Base-by-base conservation (phyloP, 2,113 vertebrate genomes). In the Coptodon rendalli region DNA sequence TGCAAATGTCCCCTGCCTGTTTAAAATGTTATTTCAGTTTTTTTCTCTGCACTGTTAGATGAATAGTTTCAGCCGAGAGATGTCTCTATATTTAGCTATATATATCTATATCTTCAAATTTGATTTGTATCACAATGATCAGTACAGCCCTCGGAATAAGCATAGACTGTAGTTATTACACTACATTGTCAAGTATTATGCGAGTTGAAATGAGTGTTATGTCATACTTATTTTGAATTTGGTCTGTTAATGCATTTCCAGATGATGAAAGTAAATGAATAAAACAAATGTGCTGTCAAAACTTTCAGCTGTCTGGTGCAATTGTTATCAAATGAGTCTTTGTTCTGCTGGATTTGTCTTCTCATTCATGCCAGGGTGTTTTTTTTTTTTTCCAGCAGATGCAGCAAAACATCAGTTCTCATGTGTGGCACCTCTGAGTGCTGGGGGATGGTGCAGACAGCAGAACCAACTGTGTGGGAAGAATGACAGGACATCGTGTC, bases 321-420 rank as follows among this genome's bases (percentile, higher is more conserved):
- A 10, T 54, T 63, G 19, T 73, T 79, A 59, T 85, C 6, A 43
- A 59, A 24, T 6, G 61, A 40, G 81, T 61, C 83, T 38, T 79
- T 45, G 9, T 85, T 50, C 61, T 73, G 52, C 40, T 45, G 68
- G 63, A 87, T 87, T 24, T 76, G 45, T 86, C 66, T 56, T 78
- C 34, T 29, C 29, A 59, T 80, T 89, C 83, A 43, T 19, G 45
- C 10, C 17, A 48, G 61, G 10, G 1, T 7, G 10, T 1, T 7
- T 38, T 38, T 68, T 66, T 85, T 81, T 91, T 29, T 59, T 43
- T 34, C 50, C 52, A 66, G 52, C 90, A 88, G 87, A 87, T 90
- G 81, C 81, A 83, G 59, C 14, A 71, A 59, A 83, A 38, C 9
- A 61, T 24, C 81, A 34, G 59, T 54, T 45, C 29, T 71, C 45